Evolutionary conservation across 2,113 vertebrate species (phyloP).

Genomic region (Ictalurus furcatus): DNA sequence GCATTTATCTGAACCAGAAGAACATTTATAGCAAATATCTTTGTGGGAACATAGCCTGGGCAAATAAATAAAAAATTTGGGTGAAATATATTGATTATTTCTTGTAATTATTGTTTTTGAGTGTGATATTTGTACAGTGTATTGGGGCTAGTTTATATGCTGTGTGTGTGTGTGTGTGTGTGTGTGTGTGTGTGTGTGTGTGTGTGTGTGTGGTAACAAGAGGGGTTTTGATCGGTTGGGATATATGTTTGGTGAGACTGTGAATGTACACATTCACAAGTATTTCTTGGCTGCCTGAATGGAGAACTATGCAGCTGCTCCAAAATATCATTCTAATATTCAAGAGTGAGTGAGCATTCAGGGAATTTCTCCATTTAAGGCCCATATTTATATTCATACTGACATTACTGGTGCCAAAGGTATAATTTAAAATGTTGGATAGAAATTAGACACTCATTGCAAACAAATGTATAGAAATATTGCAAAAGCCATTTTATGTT

Average conservation of each 20-base stretch:
- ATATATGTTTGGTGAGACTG: slow-evolving; percentile 23
- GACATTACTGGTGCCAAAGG: background rate
- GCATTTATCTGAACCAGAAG: too few species aligned
- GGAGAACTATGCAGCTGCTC: slow-evolving; percentile 53
- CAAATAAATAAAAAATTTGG: too few species aligned
- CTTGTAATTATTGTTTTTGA: background rate
- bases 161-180: background rate
- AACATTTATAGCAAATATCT: too few species aligned
- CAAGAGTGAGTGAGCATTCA: background rate
- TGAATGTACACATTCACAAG: slow-evolving; percentile 53
- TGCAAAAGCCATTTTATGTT: background rate
- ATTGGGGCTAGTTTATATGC: background rate
- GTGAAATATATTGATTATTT: too few species aligned
- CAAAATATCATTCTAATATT: slow-evolving; percentile 54
- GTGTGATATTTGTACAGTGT: background rate
- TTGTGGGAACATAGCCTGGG: too few species aligned
- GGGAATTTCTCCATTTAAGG: slow-evolving; percentile 10
- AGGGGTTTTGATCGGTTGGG: slow-evolving; percentile 15
- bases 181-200: background rate
- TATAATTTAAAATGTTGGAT: background rate
- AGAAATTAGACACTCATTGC: background rate
- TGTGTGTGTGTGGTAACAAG: background rate
- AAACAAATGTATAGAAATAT: background rate
- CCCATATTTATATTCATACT: background rate
- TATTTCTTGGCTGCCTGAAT: slow-evolving; percentile 64